Evolutionary conservation across 2,797 vertebrate genomes (phyloP).

Genomic region (Danio aesculapii): DNA sequence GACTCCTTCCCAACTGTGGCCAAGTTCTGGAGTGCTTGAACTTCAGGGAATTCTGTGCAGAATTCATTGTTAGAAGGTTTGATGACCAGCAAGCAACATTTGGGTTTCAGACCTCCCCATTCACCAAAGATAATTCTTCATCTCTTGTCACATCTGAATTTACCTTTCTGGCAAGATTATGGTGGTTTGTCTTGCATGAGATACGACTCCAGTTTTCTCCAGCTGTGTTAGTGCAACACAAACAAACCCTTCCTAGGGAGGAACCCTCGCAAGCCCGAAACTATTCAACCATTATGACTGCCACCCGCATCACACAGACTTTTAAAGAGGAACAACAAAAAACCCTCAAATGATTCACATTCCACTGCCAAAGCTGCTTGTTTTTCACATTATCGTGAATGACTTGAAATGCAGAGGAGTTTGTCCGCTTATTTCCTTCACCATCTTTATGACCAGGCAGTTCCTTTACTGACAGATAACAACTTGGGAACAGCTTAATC

Average conservation of each 20-base stretch:
- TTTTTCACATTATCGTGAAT: constrained; percentile 54
- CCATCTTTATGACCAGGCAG: constrained; percentile 26
- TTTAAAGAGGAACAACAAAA: constrained; percentile 54
- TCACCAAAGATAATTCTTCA: background rate
- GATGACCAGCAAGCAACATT: background rate
- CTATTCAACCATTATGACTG: constrained; percentile 72
- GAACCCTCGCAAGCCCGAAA: constrained; percentile 69
- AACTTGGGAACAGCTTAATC: constrained; percentile 13
- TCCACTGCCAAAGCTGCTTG: constrained; percentile 52
- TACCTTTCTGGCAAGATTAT: background rate
- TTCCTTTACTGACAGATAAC: constrained; percentile 17
- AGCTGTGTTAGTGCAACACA: constrained; percentile 70
- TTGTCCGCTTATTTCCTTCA: constrained; percentile 27
- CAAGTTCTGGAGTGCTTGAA: constrained; percentile 41
- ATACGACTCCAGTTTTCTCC: constrained; percentile 68
- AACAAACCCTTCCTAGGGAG: constrained; percentile 73
- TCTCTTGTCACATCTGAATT: constrained; percentile 3
- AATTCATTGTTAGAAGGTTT: background rate
- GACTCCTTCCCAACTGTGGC: constrained; percentile 53
- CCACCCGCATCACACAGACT: constrained; percentile 66
- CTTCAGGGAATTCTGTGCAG: constrained; percentile 24
- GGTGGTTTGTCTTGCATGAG: constrained; percentile 70
- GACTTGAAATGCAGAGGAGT: constrained; percentile 22
- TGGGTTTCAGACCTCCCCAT: constrained; percentile 61
- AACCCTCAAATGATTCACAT: constrained; percentile 59